Evolutionary conservation across 1,140 invertebrate genomes (phyloP).

Genomic region (Diachasma alloeum): DNA sequence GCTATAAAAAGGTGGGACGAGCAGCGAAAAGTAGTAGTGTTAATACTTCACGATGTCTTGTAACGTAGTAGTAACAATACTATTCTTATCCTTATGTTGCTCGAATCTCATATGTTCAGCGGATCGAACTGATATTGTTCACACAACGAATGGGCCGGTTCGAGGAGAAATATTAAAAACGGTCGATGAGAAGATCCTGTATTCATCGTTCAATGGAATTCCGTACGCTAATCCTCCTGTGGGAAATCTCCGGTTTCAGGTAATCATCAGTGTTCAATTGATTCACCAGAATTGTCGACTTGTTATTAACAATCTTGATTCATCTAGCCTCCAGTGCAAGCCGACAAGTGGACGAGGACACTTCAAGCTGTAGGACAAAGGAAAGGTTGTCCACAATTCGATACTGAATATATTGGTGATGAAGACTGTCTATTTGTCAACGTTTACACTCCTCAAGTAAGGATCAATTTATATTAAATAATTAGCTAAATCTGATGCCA

Average conservation of each 20-base stretch:
- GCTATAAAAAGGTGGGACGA: no score
- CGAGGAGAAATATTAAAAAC: constrained; percentile 35
- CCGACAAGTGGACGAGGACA: constrained; percentile 30
- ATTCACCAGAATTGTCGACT: not conserved
- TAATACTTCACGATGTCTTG: no score
- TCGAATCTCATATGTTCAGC: no score
- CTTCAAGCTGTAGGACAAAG: constrained; percentile 27
- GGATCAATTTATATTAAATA: not conserved
- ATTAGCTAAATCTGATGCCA: no score
- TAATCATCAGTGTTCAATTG: constrained; percentile 4
- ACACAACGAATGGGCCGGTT: constrained; percentile 26
- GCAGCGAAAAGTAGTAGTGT: no score
- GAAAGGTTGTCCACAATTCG: constrained; percentile 35
- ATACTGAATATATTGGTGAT: constrained; percentile 41
- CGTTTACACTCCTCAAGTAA: not conserved
- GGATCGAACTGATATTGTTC: constrained; percentile 1
- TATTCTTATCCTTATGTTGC: no score
- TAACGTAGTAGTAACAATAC: no score
- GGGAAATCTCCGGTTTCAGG: constrained; percentile 38
- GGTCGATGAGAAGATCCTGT: constrained; percentile 25
- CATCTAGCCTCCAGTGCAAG: constrained; percentile 33
- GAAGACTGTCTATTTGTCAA: constrained; percentile 50
- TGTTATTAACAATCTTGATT: not conserved
- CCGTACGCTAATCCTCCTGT: constrained; percentile 44
- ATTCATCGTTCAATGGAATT: constrained; percentile 47